A percentile compares a stretch with the other conserved stretches of the same genome.
These are phyloP conservation scores for Pogonocichla stellata DNA, from an alignment of 2,113 vertebrate genomes.

Conservation along the genomic window DNA sequence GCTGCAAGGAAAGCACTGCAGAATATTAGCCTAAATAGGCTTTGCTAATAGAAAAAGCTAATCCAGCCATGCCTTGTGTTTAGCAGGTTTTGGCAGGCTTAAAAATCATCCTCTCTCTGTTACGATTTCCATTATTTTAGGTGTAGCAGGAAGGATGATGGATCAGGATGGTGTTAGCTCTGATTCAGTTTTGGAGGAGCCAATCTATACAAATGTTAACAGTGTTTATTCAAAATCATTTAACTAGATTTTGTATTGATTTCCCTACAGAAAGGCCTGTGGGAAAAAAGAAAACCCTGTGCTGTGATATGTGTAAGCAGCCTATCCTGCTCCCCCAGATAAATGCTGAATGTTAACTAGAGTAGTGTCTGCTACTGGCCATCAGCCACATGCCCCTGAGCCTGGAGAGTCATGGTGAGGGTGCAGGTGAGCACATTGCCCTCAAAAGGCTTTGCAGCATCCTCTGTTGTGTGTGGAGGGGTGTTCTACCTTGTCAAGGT, in stretches of 20 bases:
- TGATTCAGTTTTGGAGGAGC: neutral
- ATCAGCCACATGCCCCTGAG: neutral
- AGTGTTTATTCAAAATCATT: neutral
- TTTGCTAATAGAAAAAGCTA: neutral
- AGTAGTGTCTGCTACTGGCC: accelerated
- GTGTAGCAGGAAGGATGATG: neutral
- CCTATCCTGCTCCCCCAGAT: neutral
- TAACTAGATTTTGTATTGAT: neutral
- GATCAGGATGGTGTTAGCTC: neutral
- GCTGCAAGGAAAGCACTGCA: neutral
- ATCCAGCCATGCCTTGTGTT: neutral
- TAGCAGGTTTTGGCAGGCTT: neutral
- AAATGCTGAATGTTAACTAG: neutral
- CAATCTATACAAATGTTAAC: neutral
- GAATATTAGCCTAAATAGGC: neutral
- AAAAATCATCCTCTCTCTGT: neutral
- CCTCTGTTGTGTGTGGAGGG: neutral
- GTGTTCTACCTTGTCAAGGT: neutral
- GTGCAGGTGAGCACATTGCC: accelerated
- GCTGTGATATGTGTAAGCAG: neutral
- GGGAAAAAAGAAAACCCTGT: neutral
- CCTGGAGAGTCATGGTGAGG: accelerated
- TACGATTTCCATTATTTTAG: neutral
- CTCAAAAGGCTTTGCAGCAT: neutral
- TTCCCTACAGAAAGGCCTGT: neutral